Evolutionary conservation across 2,888 invertebrate species (phyloP).

Genomic region (Tromatobia lineatoria): DNA sequence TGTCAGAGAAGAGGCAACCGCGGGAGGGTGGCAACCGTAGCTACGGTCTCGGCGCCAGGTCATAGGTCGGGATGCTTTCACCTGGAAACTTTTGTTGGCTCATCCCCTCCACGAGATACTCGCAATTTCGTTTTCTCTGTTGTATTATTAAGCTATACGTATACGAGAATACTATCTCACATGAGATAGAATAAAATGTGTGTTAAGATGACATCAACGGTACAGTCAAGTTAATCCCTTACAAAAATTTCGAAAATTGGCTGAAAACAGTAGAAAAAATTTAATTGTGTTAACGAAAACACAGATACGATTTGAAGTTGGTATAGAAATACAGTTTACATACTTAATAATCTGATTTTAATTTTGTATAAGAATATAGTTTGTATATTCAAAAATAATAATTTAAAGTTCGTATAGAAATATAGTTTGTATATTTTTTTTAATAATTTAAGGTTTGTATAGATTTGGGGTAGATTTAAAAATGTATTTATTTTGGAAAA

Average conservation of each 20-base stretch:
- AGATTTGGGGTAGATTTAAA: too few species aligned
- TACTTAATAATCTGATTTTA: too few species aligned
- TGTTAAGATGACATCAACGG: neutral
- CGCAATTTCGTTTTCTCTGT: neutral
- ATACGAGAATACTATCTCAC: neutral
- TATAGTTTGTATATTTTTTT: too few species aligned
- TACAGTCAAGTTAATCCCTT: neutral
- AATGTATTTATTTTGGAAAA: neutral
- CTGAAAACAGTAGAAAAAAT: too few species aligned
- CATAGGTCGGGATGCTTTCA: slow-evolving; percentile 69
- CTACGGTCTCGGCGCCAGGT: slow-evolving; percentile 62
- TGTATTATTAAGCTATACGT: slow-evolving; percentile 17
- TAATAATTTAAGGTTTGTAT: too few species aligned
- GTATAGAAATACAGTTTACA: too few species aligned
- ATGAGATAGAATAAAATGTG: neutral
- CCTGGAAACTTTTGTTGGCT: slow-evolving; percentile 68
- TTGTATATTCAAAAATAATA: too few species aligned
- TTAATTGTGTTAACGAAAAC: too few species aligned
- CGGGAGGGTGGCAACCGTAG: slow-evolving; percentile 43
- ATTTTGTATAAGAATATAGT: too few species aligned
- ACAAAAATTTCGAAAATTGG: neutral
- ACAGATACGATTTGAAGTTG: too few species aligned
- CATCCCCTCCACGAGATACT: slow-evolving; percentile 31
- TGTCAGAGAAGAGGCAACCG: slow-evolving; percentile 24
- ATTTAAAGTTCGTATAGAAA: too few species aligned